These are phyloP conservation scores for Desoria tigrina DNA, from an alignment of 2,888 invertebrate species.

Conservation along the genomic window DNA sequence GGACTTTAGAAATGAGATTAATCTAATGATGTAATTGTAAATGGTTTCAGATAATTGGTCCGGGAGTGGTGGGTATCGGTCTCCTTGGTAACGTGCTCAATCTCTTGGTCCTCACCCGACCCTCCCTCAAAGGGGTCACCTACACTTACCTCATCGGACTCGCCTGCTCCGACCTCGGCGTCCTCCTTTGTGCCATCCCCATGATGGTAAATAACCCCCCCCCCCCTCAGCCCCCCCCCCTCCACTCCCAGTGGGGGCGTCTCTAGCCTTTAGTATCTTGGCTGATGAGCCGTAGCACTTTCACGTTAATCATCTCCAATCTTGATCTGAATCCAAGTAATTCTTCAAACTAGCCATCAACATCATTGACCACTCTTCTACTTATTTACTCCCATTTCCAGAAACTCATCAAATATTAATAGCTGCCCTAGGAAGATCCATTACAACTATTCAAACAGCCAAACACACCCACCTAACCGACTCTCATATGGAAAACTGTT, in stretches of 20 bases:
- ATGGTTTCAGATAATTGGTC: conserved; percentile 55
- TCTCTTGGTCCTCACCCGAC: conserved; percentile 59
- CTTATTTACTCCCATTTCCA: too few species aligned
- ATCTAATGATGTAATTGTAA: too few species aligned
- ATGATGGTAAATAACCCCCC: conserved; percentile 47
- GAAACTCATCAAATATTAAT: too few species aligned
- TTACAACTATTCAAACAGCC: too few species aligned
- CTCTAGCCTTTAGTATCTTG: neutral
- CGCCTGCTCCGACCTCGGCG: conserved; percentile 58
- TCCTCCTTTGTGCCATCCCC: conserved; percentile 58
- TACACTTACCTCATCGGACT: conserved; percentile 59
- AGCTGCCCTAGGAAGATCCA: too few species aligned
- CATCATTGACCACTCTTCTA: too few species aligned
- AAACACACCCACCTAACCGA: too few species aligned
- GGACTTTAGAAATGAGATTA: too few species aligned
- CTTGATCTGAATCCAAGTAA: neutral
- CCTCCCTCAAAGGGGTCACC: conserved; percentile 59
- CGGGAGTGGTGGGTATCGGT: conserved; percentile 59
- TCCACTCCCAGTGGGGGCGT: neutral
- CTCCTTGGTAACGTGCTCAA: conserved; percentile 60
- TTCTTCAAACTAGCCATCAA: neutral
- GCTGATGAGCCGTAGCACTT: neutral
- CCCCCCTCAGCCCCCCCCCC: neutral
- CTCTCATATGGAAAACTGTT: too few species aligned
- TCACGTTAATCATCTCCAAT: neutral